A percentile compares a stretch with the other conserved stretches of the same genome.
Conservation (phyloP, 2,113 vertebrate species). For the Bubo bubo region DNA sequence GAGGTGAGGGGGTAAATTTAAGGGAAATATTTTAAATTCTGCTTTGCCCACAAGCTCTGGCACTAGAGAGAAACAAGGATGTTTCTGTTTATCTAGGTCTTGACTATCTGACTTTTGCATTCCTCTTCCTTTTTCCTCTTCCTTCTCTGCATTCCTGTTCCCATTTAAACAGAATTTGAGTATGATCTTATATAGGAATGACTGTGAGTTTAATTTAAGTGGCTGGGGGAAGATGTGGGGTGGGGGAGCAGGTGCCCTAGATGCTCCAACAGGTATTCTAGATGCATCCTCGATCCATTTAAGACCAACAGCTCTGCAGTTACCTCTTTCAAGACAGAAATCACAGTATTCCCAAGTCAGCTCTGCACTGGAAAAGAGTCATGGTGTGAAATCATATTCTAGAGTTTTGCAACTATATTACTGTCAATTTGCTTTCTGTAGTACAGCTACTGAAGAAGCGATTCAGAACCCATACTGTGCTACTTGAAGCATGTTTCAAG, state of each 20-base stretch:
- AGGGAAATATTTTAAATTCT: background rate
- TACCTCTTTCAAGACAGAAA: background rate
- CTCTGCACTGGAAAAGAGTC: background rate
- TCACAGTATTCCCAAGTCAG: background rate
- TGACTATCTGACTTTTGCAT: background rate
- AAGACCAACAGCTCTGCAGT: background rate
- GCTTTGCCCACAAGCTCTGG: background rate
- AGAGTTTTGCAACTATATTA: background rate
- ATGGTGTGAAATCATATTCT: background rate
- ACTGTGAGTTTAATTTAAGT: background rate
- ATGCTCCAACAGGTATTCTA: background rate
- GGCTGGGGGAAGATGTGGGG: background rate
- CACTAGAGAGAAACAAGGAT: background rate
- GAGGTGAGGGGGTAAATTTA: background rate
- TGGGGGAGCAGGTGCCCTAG: background rate
- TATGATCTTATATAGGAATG: background rate
- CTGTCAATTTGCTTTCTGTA: background rate
- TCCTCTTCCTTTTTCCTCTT: background rate
- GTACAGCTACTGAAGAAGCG: background rate
- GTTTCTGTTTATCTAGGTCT: background rate
- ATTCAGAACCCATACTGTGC: background rate
- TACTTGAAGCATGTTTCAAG: background rate
- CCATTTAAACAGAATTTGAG: background rate
- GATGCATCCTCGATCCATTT: background rate
- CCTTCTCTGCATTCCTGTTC: background rate